Conservation (phyloP, 2,797 vertebrate species). For the Crocidura indochinensis region DNA sequence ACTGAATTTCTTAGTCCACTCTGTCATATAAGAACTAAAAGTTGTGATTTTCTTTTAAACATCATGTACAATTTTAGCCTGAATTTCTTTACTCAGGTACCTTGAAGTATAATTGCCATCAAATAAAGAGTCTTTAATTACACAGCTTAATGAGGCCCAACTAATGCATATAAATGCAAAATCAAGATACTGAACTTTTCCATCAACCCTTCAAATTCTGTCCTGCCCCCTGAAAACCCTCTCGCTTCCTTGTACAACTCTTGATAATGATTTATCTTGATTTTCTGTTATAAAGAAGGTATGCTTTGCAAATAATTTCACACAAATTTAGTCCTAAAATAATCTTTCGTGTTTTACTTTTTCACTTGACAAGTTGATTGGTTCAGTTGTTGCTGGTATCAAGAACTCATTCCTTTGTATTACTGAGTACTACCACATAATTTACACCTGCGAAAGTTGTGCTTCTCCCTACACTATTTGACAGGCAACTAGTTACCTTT, state of each 20-base stretch:
- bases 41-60: slow-evolving; percentile 8
- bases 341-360: neutral
- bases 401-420: neutral
- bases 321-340: slow-evolving; percentile 29
- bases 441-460: neutral
- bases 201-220: neutral
- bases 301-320: slow-evolving; percentile 22
- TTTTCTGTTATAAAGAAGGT: slow-evolving; percentile 4
- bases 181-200: neutral
- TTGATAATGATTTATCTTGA: neutral
- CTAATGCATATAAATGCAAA: neutral
- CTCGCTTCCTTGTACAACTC: neutral
- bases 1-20: too few relatives aligned
- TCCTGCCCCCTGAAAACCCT: neutral
- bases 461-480: neutral
- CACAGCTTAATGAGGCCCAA: neutral
- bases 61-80: neutral
- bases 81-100: neutral
- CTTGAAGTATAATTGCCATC: neutral
- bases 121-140: slow-evolving; percentile 27
- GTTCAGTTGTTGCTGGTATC: neutral
- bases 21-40: slow-evolving; percentile 7
- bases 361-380: neutral
- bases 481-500: neutral
- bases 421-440: neutral